Evolutionary conservation across 2,113 vertebrate genomes (phyloP).

Genomic region (Hucho hucho): DNA sequence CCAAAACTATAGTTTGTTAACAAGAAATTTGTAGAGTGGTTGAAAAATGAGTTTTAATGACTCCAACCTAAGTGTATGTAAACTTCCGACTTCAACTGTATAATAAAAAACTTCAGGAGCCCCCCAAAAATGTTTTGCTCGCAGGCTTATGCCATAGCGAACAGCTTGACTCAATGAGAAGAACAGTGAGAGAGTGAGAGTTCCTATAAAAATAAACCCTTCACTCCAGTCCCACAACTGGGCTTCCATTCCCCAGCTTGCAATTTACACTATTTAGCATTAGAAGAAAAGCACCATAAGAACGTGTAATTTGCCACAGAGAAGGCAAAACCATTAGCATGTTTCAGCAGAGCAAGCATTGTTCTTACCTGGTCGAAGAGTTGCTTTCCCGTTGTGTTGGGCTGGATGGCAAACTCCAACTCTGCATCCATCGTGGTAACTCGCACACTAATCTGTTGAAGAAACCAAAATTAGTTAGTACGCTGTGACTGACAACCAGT

Average conservation of each 20-base stretch:
- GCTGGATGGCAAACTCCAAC: slow-evolving; percentile 98
- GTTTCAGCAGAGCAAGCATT: neutral
- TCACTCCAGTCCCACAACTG: neutral
- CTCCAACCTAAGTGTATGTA: no score
- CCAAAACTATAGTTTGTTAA: no score
- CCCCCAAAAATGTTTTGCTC: neutral
- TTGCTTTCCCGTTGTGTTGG: slow-evolving; percentile 96
- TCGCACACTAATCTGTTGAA: slow-evolving; percentile 88
- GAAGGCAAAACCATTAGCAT: neutral
- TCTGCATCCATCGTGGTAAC: slow-evolving; percentile 99
- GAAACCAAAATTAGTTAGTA: neutral
- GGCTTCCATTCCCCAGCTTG: neutral
- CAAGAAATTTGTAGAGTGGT: no score
- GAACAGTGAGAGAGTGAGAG: neutral
- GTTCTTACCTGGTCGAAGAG: slow-evolving; percentile 92
- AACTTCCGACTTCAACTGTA: no score
- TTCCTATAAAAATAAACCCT: accelerated
- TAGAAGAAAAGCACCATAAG: neutral
- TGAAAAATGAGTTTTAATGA: no score
- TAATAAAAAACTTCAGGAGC: no score
- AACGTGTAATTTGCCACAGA: neutral
- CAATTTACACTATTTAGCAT: slow-evolving; percentile 16
- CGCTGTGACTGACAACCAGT: neutral
- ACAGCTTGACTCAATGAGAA: neutral
- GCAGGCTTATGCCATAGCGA: accelerated